A percentile compares a stretch with the other conserved stretches of the same genome.
These are phyloP conservation scores for Synanthedon tipuliformis DNA, from an alignment of 2,888 invertebrate species.

Conservation along the genomic window DNA sequence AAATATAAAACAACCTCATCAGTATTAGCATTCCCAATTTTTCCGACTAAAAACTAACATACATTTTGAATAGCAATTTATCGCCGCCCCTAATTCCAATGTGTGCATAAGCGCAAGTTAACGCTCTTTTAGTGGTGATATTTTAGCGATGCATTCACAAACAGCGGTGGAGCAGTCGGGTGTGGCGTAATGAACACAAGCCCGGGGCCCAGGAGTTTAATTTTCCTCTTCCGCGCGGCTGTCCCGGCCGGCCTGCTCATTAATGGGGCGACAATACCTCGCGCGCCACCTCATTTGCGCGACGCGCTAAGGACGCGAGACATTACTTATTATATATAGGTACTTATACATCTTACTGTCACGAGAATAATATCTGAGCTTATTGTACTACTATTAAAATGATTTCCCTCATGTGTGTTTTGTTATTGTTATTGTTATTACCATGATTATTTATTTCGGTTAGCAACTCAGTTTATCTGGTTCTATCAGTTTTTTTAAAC, in stretches of 20 bases:
- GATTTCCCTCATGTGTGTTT: no score
- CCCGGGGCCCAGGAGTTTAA: constrained; percentile 66
- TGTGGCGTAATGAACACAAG: constrained; percentile 59
- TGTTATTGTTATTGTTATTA: no score
- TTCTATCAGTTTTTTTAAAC: no score
- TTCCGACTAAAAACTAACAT: no score
- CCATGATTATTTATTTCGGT: no score
- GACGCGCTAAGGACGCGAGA: constrained; percentile 6
- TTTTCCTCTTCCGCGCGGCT: constrained; percentile 66
- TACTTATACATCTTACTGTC: no score
- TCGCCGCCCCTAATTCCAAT: constrained; percentile 22
- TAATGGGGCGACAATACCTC: constrained; percentile 60
- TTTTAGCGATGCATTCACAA: constrained; percentile 45
- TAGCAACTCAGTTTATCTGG: no score
- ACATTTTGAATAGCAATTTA: background rate
- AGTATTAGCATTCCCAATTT: no score
- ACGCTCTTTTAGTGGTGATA: constrained; percentile 26
- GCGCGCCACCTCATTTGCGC: constrained; percentile 23
- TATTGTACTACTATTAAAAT: no score
- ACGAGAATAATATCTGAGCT: no score
- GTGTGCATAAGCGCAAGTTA: constrained; percentile 15
- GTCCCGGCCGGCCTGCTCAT: constrained; percentile 53
- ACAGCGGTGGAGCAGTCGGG: constrained; percentile 50
- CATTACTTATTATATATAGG: constrained; percentile 2
- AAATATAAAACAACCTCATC: no score